Evolutionary conservation across 2,797 vertebrate genomes (phyloP), one percentile per base, ranked within the genome.

Genomic region (Rhinella marina): DNA sequence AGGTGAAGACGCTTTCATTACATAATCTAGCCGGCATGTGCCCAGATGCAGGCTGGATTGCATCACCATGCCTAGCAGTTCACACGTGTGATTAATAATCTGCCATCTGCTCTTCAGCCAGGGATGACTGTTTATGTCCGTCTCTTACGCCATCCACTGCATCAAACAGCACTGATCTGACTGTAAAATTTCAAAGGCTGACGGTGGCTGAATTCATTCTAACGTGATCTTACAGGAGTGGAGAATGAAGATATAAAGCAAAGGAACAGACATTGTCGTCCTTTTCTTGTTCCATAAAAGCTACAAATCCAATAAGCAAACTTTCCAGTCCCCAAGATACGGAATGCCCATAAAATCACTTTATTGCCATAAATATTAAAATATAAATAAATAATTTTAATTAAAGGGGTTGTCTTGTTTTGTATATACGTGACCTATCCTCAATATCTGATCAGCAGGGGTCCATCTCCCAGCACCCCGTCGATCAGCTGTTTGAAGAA

Each of bases 31-130:
- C 64, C 27, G 73, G 61, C 61, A 86, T 78, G 41, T 86, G 75
- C 83, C 82, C 83, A 76, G 83, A 85, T 41, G 6, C 10, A 77
- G 27, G 32, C 79, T 82, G 66, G 79, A 81, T 82, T 82, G 79
- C 86, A 87, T 87, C 86, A 87, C 79, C 12, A 9, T 82, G 86
- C 72, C 81, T 82, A 76, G 86, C 81, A 83, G 86, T 70, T 76
- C 81, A 82, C 86, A 87, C 19, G 77, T 87, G 80, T 77, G 72
- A 87, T 82, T 81, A 87, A 87, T 87, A 83, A 83, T n/a, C 61
- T 52, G 27, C 80, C 86, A 87, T 87, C 72, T 87, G 86, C 81
- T 87, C 82, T 77, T 75, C 80, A 76, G 56, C 56, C 68, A 76
- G 70, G 57, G 48, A 86, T 68, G 62, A 72, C 81, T 76, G 79